These are phyloP conservation scores for Bicyclus anynana DNA, from an alignment of 1,140 invertebrate species.

Conservation along the genomic window DNA sequence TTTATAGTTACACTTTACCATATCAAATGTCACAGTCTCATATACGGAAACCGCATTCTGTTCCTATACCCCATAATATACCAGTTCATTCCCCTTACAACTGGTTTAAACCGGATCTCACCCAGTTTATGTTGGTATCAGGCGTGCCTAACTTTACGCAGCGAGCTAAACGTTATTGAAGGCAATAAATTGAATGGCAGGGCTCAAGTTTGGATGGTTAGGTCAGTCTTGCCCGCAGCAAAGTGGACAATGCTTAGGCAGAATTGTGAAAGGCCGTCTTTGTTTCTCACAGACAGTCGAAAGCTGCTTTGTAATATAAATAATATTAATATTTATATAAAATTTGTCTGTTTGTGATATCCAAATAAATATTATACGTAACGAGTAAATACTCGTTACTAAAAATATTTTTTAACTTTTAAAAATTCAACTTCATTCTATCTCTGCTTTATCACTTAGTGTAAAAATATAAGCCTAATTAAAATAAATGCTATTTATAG, in stretches of 20 bases:
- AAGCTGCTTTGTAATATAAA: conserved; percentile 44
- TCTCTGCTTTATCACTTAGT: too few species aligned
- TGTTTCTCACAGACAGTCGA: conserved; percentile 46
- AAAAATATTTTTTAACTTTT: too few species aligned
- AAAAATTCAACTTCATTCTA: too few species aligned
- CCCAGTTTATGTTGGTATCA: conserved; percentile 49
- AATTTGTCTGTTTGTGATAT: too few species aligned
- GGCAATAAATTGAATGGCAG: conserved; percentile 43
- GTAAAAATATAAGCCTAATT: too few species aligned
- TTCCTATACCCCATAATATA: conserved; percentile 61
- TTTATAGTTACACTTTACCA: conserved; percentile 35
- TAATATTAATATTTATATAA: too few species aligned
- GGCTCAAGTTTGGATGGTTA: conserved; percentile 40
- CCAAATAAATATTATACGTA: too few species aligned
- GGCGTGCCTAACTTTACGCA: conserved; percentile 34
- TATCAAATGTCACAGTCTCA: conserved; percentile 61
- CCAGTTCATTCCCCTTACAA: conserved; percentile 65
- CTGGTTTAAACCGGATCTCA: conserved; percentile 52
- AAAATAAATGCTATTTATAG: too few species aligned
- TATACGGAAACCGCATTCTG: conserved; percentile 64
- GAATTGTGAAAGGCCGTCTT: conserved; percentile 57
- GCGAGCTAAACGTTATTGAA: conserved; percentile 31
- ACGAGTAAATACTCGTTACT: too few species aligned
- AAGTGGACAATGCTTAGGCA: conserved; percentile 62
- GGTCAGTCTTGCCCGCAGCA: conserved; percentile 44